These are phyloP conservation scores for Lophius americanus DNA, from an alignment of 2,797 vertebrate species.

Conservation along the genomic window DNA sequence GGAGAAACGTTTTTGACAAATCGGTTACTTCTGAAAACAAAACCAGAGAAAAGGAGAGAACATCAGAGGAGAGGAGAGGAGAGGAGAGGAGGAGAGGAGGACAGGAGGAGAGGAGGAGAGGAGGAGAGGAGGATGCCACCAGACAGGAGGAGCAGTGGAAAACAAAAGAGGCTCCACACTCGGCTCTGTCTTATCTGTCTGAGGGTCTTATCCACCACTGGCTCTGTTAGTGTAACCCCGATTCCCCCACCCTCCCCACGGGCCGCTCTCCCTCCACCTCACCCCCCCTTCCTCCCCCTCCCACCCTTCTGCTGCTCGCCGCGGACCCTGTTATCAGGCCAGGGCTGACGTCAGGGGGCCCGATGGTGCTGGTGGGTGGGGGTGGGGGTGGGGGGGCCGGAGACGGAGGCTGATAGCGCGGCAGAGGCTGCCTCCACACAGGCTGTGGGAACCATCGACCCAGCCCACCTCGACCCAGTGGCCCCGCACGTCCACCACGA, in stretches of 20 bases:
- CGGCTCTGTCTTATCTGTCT: constrained; percentile 82
- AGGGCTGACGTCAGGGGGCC: constrained; percentile 82
- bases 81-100: constrained; percentile 70
- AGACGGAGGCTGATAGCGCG: constrained; percentile 81
- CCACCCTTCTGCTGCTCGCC: constrained; percentile 36
- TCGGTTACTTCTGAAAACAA: constrained; percentile 9
- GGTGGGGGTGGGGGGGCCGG: constrained; percentile 64
- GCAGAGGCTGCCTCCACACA: constrained; percentile 68
- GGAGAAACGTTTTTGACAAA: constrained; percentile 36
- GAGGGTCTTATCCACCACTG: constrained; percentile 80
- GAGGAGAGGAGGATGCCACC: constrained; percentile 69
- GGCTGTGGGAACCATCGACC: constrained; percentile 81
- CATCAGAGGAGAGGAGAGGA: constrained; percentile 37
- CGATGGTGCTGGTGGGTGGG: constrained; percentile 53
- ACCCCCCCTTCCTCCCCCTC: constrained; percentile 34
- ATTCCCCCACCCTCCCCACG: constrained; percentile 54
- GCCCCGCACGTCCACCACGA: constrained; percentile 73
- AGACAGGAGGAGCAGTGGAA: constrained; percentile 80
- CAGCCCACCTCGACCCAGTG: constrained; percentile 65
- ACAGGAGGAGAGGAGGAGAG: constrained; percentile 18
- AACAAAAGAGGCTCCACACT: constrained; percentile 84
- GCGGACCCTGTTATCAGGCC: constrained; percentile 81
- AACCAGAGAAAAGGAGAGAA: constrained; percentile 27
- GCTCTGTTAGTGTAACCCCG: constrained; percentile 87
- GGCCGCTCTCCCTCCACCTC: constrained; percentile 64